These are phyloP conservation scores for Sinocyclocheilus rhinocerous DNA, from an alignment of 2,113 vertebrate species.

Conservation along the genomic window DNA sequence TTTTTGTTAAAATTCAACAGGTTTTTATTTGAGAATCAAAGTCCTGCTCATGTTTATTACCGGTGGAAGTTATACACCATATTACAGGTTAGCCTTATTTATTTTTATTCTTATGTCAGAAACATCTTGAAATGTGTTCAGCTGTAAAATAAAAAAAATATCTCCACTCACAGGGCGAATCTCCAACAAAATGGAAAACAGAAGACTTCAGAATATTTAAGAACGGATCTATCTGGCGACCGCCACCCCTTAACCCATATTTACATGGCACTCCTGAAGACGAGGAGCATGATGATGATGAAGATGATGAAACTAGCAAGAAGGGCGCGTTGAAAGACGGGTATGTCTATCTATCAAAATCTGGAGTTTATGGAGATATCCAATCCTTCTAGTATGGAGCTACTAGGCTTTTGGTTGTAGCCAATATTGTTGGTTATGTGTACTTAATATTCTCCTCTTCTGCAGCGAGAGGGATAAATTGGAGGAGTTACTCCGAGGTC, in stretches of 20 bases:
- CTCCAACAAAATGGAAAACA: slow-evolving; percentile 94
- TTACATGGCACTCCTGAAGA: slow-evolving; percentile 94
- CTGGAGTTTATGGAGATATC: not conserved
- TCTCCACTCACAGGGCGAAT: slow-evolving; percentile 82
- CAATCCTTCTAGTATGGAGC: not conserved
- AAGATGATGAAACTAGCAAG: slow-evolving; percentile 89
- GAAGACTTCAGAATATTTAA: slow-evolving; percentile 99
- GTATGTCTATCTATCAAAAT: slow-evolving; percentile 74
- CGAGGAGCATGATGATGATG: slow-evolving; percentile 88
- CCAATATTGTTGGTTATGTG: not conserved
- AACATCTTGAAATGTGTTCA: not conserved
- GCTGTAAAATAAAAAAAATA: not conserved
- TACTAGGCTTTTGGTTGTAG: not conserved
- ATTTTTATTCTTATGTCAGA: not conserved
- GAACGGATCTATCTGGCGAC: slow-evolving; percentile 96
- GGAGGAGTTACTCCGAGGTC: slow-evolving; percentile 90
- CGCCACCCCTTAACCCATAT: slow-evolving; percentile 94
- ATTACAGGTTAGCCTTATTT: slow-evolving; percentile 83
- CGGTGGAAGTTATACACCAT: slow-evolving; percentile 98
- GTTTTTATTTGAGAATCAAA: slow-evolving; percentile 99
- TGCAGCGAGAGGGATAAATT: slow-evolving; percentile 94
- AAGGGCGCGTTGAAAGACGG: slow-evolving; percentile 97
- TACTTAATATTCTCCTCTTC: slow-evolving; percentile 35
- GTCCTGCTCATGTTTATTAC: slow-evolving; percentile 98
- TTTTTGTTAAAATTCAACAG: slow-evolving; percentile 68